These are phyloP conservation scores for Trinectes maculatus DNA, from an alignment of 2,113 vertebrate genomes.

Conservation along the genomic window DNA sequence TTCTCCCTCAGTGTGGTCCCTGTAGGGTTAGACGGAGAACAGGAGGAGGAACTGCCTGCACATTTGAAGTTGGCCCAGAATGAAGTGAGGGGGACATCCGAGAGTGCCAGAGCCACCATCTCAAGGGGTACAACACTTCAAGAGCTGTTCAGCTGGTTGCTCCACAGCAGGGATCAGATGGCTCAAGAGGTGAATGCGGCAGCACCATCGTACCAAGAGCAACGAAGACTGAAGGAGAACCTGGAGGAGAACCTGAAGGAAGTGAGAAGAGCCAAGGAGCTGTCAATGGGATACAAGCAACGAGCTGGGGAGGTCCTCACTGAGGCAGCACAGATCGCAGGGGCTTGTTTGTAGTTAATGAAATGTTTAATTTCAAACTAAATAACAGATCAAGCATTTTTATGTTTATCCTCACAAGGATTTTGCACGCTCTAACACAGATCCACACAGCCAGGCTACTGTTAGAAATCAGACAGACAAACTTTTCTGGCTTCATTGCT, in stretches of 20 bases:
- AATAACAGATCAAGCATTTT: not conserved
- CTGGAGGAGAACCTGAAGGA: slow-evolving; percentile 76
- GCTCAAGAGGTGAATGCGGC: slow-evolving; percentile 35
- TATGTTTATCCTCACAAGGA: too few relatives aligned
- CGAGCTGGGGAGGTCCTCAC: slow-evolving; percentile 62
- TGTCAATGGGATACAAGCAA: slow-evolving; percentile 63
- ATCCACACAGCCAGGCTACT: too few relatives aligned
- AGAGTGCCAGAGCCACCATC: slow-evolving; percentile 63
- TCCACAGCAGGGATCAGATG: slow-evolving; percentile 68
- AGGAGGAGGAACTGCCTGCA: slow-evolving; percentile 51
- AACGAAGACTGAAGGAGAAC: slow-evolving; percentile 60
- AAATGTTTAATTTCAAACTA: not conserved
- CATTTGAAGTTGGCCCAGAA: slow-evolving; percentile 66
- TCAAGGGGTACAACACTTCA: slow-evolving; percentile 59
- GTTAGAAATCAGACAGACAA: too few relatives aligned
- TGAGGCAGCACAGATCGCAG: slow-evolving; percentile 72
- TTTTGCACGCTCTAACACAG: too few relatives aligned
- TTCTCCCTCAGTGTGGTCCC: slow-evolving; percentile 76
- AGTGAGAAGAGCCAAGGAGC: slow-evolving; percentile 70
- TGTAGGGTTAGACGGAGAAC: slow-evolving; percentile 30
- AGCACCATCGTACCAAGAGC: slow-evolving; percentile 70
- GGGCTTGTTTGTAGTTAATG: slow-evolving; percentile 53
- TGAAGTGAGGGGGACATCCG: slow-evolving; percentile 66
- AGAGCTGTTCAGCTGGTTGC: slow-evolving; percentile 67
- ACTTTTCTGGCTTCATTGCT: too few relatives aligned